Percentiles rank a stretch among this genome's conserved stretches.
These are phyloP conservation scores for Dipodomys ordii DNA, from an alignment of 2,113 vertebrate species.

Conservation along the genomic window DNA sequence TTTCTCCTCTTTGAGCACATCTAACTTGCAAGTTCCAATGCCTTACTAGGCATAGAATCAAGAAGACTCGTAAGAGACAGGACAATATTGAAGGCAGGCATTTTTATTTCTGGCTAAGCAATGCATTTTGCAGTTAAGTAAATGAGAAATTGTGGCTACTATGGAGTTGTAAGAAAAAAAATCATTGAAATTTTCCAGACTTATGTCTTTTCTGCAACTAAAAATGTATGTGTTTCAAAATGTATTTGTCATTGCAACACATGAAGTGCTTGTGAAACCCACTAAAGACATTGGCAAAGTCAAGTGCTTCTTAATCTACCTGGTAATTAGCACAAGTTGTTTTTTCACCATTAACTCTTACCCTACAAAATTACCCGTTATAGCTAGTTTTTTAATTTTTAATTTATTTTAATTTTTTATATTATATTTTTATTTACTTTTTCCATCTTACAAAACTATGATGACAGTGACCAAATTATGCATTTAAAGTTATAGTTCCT, in stretches of 20 bases:
- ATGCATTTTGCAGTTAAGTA: constrained; percentile 29
- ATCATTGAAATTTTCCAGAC: not conserved
- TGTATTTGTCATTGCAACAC: not conserved
- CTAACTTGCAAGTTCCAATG: not conserved
- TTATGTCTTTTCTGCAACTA: constrained; percentile 8
- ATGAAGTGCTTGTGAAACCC: not conserved
- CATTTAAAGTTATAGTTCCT: not conserved
- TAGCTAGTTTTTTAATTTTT: not conserved
- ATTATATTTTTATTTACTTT: constrained; percentile 11
- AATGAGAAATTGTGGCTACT: not conserved
- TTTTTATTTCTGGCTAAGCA: constrained; percentile 41
- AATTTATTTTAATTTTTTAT: not conserved
- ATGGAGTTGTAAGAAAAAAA: not conserved
- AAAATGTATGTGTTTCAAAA: constrained; percentile 19
- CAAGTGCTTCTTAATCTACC: constrained; percentile 27
- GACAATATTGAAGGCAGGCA: constrained; percentile 28
- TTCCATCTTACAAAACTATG: not conserved
- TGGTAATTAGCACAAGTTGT: constrained; percentile 40
- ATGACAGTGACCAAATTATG: constrained; percentile 28
- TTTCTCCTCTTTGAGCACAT: not conserved
- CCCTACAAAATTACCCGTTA: constrained; percentile 34
- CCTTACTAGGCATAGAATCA: not conserved
- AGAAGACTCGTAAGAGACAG: not conserved
- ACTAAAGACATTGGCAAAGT: not conserved
- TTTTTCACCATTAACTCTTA: constrained; percentile 53